These are phyloP conservation scores for Tursiops truncatus DNA, from an alignment of 2,113 vertebrate species.

Conservation along the genomic window DNA sequence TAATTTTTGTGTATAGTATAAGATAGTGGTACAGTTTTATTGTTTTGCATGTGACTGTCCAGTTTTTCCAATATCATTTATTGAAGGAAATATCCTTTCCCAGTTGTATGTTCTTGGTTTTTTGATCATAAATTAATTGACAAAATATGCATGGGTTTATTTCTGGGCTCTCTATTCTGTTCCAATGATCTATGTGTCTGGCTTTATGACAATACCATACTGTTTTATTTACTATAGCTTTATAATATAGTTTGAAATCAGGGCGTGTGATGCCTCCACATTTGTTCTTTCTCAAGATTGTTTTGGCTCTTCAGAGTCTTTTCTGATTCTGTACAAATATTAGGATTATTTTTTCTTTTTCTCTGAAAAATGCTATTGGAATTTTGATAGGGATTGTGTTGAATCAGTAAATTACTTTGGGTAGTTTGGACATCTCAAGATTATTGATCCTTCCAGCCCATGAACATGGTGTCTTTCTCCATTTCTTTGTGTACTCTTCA, in stretches of 20 bases:
- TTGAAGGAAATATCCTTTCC: not conserved
- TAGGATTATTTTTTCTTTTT: not conserved
- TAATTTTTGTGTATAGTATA: not conserved
- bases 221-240: not conserved
- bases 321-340: not conserved
- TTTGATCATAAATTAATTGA: not conserved
- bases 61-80: not conserved
- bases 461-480: not conserved
- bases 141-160: not conserved
- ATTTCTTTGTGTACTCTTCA: not conserved
- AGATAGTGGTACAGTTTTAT: not conserved
- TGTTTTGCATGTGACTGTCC: not conserved
- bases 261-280: not conserved
- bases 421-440: no score
- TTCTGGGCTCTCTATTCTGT: not conserved
- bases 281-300: not conserved
- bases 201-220: not conserved
- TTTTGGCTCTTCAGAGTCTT: not conserved
- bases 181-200: not conserved
- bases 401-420: not conserved
- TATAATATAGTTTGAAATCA: not conserved
- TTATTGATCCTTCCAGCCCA: not conserved
- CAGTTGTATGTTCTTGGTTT: not conserved
- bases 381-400: not conserved
- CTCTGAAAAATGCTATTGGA: not conserved